Percentiles rank a stretch among this genome's conserved stretches.
Evolutionary conservation across 2,888 invertebrate genomes (phyloP).

Genomic region (Prosapia bicincta): DNA sequence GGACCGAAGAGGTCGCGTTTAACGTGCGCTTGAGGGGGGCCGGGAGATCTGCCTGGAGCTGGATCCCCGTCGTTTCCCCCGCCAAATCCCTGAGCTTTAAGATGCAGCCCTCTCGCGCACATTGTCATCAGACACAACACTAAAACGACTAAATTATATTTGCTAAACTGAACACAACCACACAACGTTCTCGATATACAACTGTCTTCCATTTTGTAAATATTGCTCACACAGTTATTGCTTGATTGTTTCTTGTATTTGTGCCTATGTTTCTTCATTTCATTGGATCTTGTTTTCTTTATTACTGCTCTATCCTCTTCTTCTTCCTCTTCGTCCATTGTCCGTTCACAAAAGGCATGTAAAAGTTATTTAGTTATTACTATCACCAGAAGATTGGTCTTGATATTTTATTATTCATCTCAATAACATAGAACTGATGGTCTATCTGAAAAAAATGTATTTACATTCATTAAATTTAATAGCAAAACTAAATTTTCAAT

Average conservation of each 20-base stretch:
- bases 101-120: neutral
- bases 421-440: no score
- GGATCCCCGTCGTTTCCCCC: neutral
- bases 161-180: neutral
- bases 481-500: no score
- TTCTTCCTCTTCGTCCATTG: constrained; percentile 2
- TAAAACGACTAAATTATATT: neutral
- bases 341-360: neutral
- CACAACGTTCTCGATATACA: neutral
- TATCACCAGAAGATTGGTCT: no score
- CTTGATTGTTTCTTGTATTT: neutral
- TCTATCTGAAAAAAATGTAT: no score
- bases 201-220: neutral
- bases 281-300: neutral
- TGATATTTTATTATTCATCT: no score
- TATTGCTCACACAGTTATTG: neutral
- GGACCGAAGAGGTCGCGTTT: neutral
- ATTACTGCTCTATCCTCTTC: neutral
- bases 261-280: neutral
- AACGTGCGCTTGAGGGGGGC: neutral
- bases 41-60: neutral
- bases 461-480: no score
- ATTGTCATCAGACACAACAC: neutral
- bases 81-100: neutral
- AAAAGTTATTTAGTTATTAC: no score